phyloP scores from a whole-genome alignment of 2,888 invertebrate species.

The Bombylius discolor region DNA sequence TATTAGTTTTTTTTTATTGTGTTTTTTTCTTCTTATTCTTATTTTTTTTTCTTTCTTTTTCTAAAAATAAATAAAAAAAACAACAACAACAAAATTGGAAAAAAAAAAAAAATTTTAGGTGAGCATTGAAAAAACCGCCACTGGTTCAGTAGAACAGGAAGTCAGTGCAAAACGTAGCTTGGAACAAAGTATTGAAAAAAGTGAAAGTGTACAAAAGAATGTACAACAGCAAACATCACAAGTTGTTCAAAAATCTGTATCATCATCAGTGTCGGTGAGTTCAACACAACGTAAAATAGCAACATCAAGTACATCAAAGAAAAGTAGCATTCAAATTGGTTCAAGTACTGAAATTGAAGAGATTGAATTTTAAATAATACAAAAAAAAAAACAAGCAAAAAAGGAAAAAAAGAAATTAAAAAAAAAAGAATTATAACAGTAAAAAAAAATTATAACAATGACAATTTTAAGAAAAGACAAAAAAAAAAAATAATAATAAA shows the following conservation, averaged over 20 bases:
- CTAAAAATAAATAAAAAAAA: no score
- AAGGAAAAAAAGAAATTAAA: no score
- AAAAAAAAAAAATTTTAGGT: slow-evolving; percentile 7
- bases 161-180: slow-evolving; percentile 11
- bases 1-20: no score
- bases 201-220: background rate
- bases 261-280: slow-evolving; percentile 14
- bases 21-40: no score
- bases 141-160: slow-evolving; percentile 10
- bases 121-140: slow-evolving; percentile 16
- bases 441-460: no score
- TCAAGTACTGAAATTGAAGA: slow-evolving; percentile 15
- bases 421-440: no score
- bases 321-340: slow-evolving; percentile 11
- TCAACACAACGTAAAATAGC: slow-evolving; percentile 13
- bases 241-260: slow-evolving; percentile 13
- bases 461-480: no score
- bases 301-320: slow-evolving; percentile 11
- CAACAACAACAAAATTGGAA: no score
- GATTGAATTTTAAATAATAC: slow-evolving; percentile 12
- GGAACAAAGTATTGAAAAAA: slow-evolving; percentile 14
- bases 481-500: no score
- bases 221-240: slow-evolving; percentile 11
- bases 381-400: no score
- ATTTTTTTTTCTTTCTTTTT: no score